Percentiles rank a stretch among this genome's conserved stretches.
Evolutionary conservation across 2,888 invertebrate species (phyloP).

Genomic region (Tethea ocularis): DNA sequence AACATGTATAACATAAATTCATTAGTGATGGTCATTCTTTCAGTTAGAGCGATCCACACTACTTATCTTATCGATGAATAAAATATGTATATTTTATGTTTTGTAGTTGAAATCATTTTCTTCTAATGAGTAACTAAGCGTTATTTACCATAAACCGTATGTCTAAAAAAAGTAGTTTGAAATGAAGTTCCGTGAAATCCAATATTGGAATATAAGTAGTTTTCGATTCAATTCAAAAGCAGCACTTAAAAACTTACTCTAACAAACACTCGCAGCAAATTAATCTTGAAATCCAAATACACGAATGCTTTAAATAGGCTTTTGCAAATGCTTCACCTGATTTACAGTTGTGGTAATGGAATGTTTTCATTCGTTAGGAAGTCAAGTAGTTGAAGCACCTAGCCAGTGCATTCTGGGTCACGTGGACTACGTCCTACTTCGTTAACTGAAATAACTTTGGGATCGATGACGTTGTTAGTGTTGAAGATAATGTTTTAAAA

Average conservation of each 20-base stretch:
- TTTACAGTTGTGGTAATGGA: constrained; percentile 40
- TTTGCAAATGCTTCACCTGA: constrained; percentile 23
- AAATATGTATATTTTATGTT: too few relatives aligned
- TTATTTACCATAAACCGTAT: too few relatives aligned
- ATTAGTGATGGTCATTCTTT: constrained; percentile 33
- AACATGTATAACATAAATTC: constrained; percentile 36
- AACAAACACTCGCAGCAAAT: not conserved
- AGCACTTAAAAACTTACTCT: not conserved
- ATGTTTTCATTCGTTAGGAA: constrained; percentile 54
- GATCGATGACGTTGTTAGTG: constrained; percentile 19
- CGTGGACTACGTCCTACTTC: constrained; percentile 42
- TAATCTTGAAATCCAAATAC: constrained; percentile 5
- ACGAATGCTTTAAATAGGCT: constrained; percentile 7
- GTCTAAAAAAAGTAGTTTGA: not conserved
- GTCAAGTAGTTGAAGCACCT: constrained; percentile 45
- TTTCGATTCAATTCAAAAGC: not conserved
- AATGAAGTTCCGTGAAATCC: not conserved
- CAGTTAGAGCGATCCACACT: constrained; percentile 24
- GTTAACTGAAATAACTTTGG: constrained; percentile 49
- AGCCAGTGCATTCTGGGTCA: constrained; percentile 51
- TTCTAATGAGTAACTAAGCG: too few relatives aligned
- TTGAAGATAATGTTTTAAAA: not conserved
- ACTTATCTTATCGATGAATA: constrained; percentile 29
- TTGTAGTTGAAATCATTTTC: too few relatives aligned
- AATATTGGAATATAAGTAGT: not conserved